These are phyloP conservation scores for Drosophila atripex DNA, from an alignment of 2,888 invertebrate species.

Conservation along the genomic window DNA sequence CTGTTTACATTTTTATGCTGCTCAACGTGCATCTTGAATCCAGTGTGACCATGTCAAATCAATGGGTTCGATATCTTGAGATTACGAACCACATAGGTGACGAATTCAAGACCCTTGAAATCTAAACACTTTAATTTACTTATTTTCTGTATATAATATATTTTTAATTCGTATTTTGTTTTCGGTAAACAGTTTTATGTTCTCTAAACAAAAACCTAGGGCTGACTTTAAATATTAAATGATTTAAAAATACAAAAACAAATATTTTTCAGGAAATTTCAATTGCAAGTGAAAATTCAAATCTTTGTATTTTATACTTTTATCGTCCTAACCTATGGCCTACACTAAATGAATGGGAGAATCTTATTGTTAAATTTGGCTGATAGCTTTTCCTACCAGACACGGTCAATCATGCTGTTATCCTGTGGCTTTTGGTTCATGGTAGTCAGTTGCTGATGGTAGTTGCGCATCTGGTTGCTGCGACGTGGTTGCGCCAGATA, in stretches of 20 bases:
- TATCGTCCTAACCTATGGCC: not conserved
- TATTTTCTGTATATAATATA: not conserved
- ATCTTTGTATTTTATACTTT: conserved; percentile 10
- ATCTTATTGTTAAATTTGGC: conserved; percentile 7
- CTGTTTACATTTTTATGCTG: conserved; percentile 58
- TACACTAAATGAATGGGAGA: conserved; percentile 20
- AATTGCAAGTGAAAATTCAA: conserved; percentile 18
- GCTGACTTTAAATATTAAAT: not conserved
- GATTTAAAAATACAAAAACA: no score
- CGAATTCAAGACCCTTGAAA: not conserved
- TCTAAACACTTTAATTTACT: not conserved
- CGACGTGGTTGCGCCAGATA: conserved; percentile 92
- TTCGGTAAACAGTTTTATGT: not conserved
- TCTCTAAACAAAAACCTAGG: not conserved
- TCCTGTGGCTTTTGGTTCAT: conserved; percentile 87
- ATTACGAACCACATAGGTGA: not conserved
- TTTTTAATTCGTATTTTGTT: not conserved
- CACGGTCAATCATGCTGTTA: conserved; percentile 93
- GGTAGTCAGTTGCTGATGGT: conserved; percentile 86
- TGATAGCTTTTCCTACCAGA: conserved; percentile 86
- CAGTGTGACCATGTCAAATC: conserved; percentile 8
- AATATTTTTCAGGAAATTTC: not conserved
- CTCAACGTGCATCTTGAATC: conserved; percentile 55
- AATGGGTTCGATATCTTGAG: not conserved
- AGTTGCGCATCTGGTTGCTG: conserved; percentile 88